These are phyloP conservation scores for Todiramphus saurophagus DNA, from an alignment of 2,113 vertebrate genomes.

Conservation along the genomic window DNA sequence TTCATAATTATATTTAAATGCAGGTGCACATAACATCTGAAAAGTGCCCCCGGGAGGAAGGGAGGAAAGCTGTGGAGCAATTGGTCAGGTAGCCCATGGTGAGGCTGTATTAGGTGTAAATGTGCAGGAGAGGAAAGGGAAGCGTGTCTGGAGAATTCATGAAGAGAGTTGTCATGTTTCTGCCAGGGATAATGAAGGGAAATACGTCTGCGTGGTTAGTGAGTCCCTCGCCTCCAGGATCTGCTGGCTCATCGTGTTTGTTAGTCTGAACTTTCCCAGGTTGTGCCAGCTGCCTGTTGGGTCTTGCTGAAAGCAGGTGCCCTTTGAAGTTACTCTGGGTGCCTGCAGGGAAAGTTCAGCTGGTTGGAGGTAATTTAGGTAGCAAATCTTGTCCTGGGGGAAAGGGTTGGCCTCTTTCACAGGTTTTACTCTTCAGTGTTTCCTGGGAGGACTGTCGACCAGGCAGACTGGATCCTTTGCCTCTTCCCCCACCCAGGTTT, in stretches of 20 bases:
- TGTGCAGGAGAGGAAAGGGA: neutral
- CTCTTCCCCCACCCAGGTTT: neutral
- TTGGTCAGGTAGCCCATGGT: neutral
- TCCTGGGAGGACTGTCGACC: neutral
- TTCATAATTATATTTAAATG: neutral
- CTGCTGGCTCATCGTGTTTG: neutral
- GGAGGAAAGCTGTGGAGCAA: neutral
- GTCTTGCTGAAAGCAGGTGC: accelerated
- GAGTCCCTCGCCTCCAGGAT: neutral
- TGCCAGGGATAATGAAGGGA: neutral
- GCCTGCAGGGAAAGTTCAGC: neutral
- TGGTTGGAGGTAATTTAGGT: accelerated
- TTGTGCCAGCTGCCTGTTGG: neutral
- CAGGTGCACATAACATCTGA: neutral
- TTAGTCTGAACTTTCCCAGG: neutral
- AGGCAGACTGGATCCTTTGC: neutral
- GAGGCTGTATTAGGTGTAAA: neutral
- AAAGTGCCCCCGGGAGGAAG: neutral
- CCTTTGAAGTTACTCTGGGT: neutral
- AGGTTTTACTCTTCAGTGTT: neutral
- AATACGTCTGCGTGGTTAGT: neutral
- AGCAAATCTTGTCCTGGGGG: neutral
- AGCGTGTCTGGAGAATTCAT: neutral
- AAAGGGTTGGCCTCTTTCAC: neutral
- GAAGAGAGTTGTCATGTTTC: neutral